Base-by-base conservation (phyloP, 2,888 invertebrate genomes). In the Hirtodrosophila cameraria region DNA sequence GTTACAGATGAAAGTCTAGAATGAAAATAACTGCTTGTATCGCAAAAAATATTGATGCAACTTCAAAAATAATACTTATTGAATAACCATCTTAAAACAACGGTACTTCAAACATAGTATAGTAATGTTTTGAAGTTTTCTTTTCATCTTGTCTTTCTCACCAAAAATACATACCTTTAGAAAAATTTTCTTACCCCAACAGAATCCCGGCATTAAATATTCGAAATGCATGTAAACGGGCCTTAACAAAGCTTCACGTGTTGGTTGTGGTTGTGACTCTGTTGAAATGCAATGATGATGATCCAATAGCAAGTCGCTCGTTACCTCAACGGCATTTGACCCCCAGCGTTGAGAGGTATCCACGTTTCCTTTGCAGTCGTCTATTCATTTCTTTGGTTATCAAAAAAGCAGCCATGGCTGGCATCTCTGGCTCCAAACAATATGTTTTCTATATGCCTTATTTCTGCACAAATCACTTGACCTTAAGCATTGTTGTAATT, bases 401-500 rank as follows among this genome's bases (percentile, higher is more conserved):
- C 79, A 82, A 43, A 71, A 60, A 71, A 72, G 55, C 72, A 72
- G 52, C 72, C 64, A 42, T 60, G 58, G 59, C 35, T 59, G 45
- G 55, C 58, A 62, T 63, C 50, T 62, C 54, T 13, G 16, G 31
- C 52, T 55, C 25, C 35, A 57, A 48, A 79, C 80, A 83, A 83
- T 85, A 85, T 82, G 69, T 86, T 79, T 80, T 80, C 83, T 80
- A 82, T 82, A 75, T 86, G 80, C 80, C 83, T 80, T 79, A 85
- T 81, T 81, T 84, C 86, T 79, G 86, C 76, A 76, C 80, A 85
- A 77, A 78, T 86, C 75, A 70, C 72, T 84, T 82, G 82, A 82
- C 82, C 82, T 82, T 82, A 82, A 86, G 86, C 82, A 84, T 81
- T 86, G 78, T 79, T 74, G 86, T 82, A 86, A 82, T 81, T 86